Percentiles rank a stretch among this genome's conserved stretches.
These are phyloP conservation scores for Aythya baeri DNA, from an alignment of 2,113 vertebrate genomes.

Conservation along the genomic window DNA sequence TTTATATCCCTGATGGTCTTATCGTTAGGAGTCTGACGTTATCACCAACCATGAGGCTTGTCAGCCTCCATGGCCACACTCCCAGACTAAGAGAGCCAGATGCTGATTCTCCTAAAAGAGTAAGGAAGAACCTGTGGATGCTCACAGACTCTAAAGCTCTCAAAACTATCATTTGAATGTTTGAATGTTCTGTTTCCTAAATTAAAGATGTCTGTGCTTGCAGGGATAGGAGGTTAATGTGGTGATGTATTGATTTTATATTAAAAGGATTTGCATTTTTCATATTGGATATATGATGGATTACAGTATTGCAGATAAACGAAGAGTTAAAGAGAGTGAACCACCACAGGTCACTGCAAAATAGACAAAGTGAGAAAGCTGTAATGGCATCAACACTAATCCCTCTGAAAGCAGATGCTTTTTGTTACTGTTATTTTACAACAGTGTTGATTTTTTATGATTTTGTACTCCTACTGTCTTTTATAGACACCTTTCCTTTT, in stretches of 20 bases:
- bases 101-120: background rate
- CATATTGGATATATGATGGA: background rate
- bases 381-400: background rate
- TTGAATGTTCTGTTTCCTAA: background rate
- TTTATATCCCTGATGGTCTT: too few species aligned
- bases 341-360: background rate
- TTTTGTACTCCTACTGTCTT: background rate
- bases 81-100: background rate
- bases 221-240: background rate
- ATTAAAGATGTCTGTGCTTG: background rate
- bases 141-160: background rate
- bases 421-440: conserved; percentile 20
- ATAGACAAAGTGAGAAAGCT: background rate
- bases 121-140: background rate
- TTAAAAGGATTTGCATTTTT: conserved; percentile 13
- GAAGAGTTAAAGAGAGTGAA: background rate
- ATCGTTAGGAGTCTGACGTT: too few species aligned
- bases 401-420: background rate
- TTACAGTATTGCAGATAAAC: background rate
- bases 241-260: background rate
- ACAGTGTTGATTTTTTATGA: background rate
- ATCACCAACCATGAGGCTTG: too few species aligned
- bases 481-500: background rate
- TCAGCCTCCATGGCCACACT: too few species aligned
- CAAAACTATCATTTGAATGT: background rate